Evolutionary conservation across 2,888 invertebrate species (phyloP).

Genomic region (Dioctria linearis): DNA sequence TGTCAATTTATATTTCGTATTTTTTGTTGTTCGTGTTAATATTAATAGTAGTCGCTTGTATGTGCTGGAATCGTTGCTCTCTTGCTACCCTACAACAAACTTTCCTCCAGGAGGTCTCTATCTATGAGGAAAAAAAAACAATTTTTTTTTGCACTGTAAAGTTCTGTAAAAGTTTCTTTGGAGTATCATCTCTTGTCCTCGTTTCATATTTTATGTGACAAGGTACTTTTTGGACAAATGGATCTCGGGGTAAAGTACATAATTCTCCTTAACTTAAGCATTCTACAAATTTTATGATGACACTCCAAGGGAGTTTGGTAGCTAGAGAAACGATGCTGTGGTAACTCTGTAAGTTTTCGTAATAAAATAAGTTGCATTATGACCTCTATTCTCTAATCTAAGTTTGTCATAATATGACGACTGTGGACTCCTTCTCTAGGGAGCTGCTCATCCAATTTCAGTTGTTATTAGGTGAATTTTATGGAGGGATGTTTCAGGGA

Average conservation of each 20-base stretch:
- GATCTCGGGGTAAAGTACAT: neutral
- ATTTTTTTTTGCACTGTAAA: neutral
- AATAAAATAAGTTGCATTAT: slow-evolving; percentile 10
- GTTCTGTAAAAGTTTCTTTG: neutral
- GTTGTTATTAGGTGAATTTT: too few relatives aligned
- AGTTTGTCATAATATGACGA: slow-evolving; percentile 16
- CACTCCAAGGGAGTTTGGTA: neutral
- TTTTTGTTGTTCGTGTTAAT: slow-evolving; percentile 22
- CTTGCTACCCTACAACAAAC: neutral
- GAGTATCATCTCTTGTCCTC: neutral
- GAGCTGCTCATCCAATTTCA: neutral
- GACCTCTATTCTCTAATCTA: neutral
- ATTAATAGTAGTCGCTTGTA: slow-evolving; percentile 13
- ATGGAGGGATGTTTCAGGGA: too few relatives aligned
- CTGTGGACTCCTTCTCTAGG: too few relatives aligned
- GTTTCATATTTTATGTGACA: slow-evolving; percentile 2
- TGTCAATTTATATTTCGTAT: slow-evolving; percentile 5
- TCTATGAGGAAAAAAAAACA: neutral
- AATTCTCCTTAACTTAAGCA: slow-evolving; percentile 24
- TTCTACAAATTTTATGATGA: slow-evolving; percentile 30
- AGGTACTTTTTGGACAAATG: neutral
- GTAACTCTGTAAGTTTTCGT: slow-evolving; percentile 45
- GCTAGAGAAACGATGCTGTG: slow-evolving; percentile 14
- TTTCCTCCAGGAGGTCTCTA: neutral
- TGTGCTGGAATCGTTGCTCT: neutral